Percentiles rank a stretch among this genome's conserved stretches.
These are phyloP conservation scores for Coreius guichenoti DNA, from an alignment of 2,797 vertebrate genomes.

Conservation along the genomic window DNA sequence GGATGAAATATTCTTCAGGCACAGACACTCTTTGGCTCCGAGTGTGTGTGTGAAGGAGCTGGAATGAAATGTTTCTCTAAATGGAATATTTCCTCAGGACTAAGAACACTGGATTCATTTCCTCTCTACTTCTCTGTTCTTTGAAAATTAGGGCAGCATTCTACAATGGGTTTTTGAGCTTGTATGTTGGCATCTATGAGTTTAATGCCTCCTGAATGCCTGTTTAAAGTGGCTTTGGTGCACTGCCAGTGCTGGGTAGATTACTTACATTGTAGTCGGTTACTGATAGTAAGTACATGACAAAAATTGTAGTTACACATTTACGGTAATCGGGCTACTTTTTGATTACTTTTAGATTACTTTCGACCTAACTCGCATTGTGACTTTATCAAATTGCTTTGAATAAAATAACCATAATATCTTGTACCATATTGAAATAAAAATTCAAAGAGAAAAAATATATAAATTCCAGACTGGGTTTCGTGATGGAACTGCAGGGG, in stretches of 20 bases:
- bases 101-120: conserved; percentile 18
- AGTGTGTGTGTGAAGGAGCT: conserved; percentile 13
- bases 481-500: too few species aligned
- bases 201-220: not conserved
- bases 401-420: too few species aligned
- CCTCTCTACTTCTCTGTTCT: conserved; percentile 18
- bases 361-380: too few species aligned
- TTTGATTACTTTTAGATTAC: too few species aligned
- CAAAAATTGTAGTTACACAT: too few species aligned
- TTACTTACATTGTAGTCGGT: not conserved
- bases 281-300: not conserved
- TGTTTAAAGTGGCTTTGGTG: not conserved
- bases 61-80: conserved; percentile 46
- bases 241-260: not conserved
- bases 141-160: conserved; percentile 13
- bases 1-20: not conserved
- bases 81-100: conserved; percentile 48
- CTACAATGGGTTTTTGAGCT: not conserved
- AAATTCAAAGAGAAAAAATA: too few species aligned
- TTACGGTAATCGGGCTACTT: too few species aligned
- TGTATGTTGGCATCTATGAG: not conserved
- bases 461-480: too few species aligned
- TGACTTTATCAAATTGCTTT: too few species aligned
- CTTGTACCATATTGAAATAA: too few species aligned
- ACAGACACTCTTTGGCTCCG: not conserved